These are phyloP conservation scores for Teleogryllus occipitalis DNA, from an alignment of 1,140 invertebrate species.

Conservation along the genomic window DNA sequence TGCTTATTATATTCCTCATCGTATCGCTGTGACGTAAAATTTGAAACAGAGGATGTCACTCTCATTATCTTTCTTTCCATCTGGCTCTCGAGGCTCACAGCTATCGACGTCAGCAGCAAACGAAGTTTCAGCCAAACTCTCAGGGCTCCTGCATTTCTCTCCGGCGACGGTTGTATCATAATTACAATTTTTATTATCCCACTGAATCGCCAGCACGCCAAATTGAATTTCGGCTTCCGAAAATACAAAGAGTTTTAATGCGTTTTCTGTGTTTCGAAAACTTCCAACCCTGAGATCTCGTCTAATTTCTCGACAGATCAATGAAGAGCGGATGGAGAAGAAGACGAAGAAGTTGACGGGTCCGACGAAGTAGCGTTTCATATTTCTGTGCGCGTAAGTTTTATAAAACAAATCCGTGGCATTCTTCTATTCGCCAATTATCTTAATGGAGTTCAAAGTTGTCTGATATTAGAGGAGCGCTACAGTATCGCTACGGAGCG, in stretches of 20 bases:
- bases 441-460: neutral
- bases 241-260: neutral
- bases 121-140: too few relatives aligned
- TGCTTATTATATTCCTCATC: too few relatives aligned
- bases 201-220: neutral
- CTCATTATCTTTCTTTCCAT: too few relatives aligned
- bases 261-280: neutral
- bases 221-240: neutral
- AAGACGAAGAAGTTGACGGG: neutral
- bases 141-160: neutral
- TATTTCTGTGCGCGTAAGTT: neutral
- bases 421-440: neutral
- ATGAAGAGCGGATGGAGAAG: neutral
- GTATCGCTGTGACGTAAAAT: too few relatives aligned
- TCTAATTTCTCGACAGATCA: neutral
- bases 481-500: too few relatives aligned
- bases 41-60: too few relatives aligned
- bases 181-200: slow-evolving; percentile 2
- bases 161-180: neutral
- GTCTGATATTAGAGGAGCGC: too few relatives aligned
- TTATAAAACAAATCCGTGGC: neutral
- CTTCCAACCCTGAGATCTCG: neutral
- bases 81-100: too few relatives aligned
- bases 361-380: neutral
- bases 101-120: too few relatives aligned